Conservation (phyloP, 2,888 invertebrate genomes). For the Hermaeophaga mercurialis region DNA sequence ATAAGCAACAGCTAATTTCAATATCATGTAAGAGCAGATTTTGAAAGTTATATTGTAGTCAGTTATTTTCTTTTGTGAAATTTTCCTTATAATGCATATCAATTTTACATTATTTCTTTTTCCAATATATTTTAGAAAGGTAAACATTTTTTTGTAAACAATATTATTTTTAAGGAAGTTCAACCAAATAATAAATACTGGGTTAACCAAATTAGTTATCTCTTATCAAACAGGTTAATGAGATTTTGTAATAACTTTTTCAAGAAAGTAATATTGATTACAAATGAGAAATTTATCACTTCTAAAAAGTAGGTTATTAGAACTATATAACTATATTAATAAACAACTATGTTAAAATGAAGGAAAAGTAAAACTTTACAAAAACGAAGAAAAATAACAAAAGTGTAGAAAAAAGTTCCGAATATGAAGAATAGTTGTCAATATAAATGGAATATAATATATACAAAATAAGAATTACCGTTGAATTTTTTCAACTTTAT, state of each 20-base stretch:
- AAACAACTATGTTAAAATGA: too few relatives aligned
- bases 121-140: constrained; percentile 7
- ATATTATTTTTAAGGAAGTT: too few relatives aligned
- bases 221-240: neutral
- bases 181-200: neutral
- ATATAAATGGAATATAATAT: too few relatives aligned
- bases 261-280: neutral
- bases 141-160: neutral
- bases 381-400: too few relatives aligned
- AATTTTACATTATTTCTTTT: constrained; percentile 12
- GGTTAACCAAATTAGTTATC: neutral
- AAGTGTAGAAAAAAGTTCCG: too few relatives aligned
- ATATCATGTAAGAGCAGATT: constrained; percentile 15
- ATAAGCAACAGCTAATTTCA: constrained; percentile 10
- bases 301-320: too few relatives aligned
- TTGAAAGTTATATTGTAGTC: constrained; percentile 23
- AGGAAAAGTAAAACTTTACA: too few relatives aligned
- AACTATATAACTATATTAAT: too few relatives aligned
- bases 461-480: too few relatives aligned
- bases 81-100: constrained; percentile 20
- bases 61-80: constrained; percentile 17
- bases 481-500: too few relatives aligned
- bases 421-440: too few relatives aligned
- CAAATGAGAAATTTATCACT: too few relatives aligned
- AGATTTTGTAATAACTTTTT: neutral